Base-by-base conservation (phyloP, 2,797 vertebrate genomes). In the Amphiprion clarkii region DNA sequence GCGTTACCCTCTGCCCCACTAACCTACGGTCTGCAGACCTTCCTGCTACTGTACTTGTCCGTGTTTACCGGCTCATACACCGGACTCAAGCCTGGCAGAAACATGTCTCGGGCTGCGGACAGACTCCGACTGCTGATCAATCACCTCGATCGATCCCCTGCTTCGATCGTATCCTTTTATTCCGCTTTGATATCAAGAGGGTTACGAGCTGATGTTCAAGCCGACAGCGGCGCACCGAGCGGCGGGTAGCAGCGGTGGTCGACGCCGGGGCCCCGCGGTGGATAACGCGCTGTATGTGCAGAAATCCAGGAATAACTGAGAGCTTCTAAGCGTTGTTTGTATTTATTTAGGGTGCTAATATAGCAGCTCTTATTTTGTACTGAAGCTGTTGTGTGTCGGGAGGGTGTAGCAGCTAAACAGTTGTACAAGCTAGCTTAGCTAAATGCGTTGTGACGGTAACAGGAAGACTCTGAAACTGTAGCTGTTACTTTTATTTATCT, bases 101-200 rank as follows among this genome's bases (percentile, higher is more conserved):
- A 31, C 0, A 95, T 95, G 95, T 92, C 90, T 74, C 89, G 91
- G 3, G 87, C 94, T 17, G 63, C 88, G 11, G 92, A 93, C 2
- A 88, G 95, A 83, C 88, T 96, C 64, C 86, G 83, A 48, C 60
- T 91, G 51, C 57, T 95, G 23, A 67, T 89, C 71, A 75, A 59
- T 75, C 95, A 96, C 19, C 90, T 96, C 0, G 90, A 94, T 52
- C 88, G 82, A 11, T 11, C 89, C 0, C 5, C 65, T 0, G 49
- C 67, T 2, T 33, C 1, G 1, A 46, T 95, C 36, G 95, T 96
- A 96, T 96, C 95, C 93, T 95, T 94, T 84, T 1, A 1, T 3
- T 68, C 1, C 0, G 36, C 44, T 23, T 1, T 13, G 5, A 1
- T 1, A 21, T 51, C 21, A 1, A 3, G 44, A 48, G 46, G 19